Evolutionary conservation across 1,140 invertebrate genomes (phyloP), one percentile per base, ranked within the genome.

Genomic region (Drosophila pachea): DNA sequence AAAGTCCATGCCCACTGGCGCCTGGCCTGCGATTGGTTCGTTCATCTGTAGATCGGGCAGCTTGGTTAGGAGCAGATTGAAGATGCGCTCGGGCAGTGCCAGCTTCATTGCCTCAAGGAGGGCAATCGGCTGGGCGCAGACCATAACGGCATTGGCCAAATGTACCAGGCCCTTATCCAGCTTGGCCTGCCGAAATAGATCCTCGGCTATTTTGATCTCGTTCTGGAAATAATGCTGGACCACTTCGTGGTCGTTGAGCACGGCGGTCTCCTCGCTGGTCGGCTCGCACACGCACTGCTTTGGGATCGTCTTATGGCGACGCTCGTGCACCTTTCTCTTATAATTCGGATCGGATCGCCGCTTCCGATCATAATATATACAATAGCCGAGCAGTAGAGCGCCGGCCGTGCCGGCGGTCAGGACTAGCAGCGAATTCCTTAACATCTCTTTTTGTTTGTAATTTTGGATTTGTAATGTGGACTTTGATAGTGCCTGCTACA

Each of bases 201-300:
- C 32, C 33, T 73, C 67, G 9, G 61, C 61, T 32, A 55, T 4
- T 40, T 55, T 56, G 49, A 70, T 54, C 9, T 73, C 54, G 8
- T 54, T 60, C 7, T 70, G 55, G 16, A 73, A 73, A 29, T 70
- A 65, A n/a, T 59, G 61, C 50, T 70, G 60, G 14, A 65, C 29
- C 6, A 58, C 9, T 31, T 55, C 66, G 5, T 63, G 45, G 40
- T 72, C 45, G 6, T 16, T 43, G 8, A 61, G 3, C 14, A 56
- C 36, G 8, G 36, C 11, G 9, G 36, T 8, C 12, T 35, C 47
- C 1, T 32, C 43, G n/a, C 32, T n/a, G 0, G 9, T 29, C 29
- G 4, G 9, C 9, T 35, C 11, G 32, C 7, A 35, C 6, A 2
- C 7, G 32, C 32, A 22, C 40, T 12, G 7, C 4, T 11, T 16